These are phyloP conservation scores for Steinernema carpocapsae DNA, from an alignment of 2,888 invertebrate species.

Conservation along the genomic window DNA sequence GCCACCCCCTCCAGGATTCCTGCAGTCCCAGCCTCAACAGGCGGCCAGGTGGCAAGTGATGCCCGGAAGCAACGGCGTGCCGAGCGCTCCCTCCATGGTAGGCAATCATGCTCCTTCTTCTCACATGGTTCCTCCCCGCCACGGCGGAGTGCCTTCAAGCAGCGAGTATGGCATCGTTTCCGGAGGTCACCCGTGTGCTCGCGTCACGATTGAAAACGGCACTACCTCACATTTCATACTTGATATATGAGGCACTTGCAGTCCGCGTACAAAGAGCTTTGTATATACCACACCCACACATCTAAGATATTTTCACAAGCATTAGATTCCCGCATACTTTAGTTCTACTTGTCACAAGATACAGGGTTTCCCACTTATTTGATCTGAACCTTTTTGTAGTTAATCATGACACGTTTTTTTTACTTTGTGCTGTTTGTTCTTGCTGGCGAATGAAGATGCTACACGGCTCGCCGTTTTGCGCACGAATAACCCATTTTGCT, in stretches of 20 bases:
- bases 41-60: conserved; percentile 16
- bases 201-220: conserved; percentile 27
- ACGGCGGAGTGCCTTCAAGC: conserved; percentile 18
- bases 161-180: conserved; percentile 33
- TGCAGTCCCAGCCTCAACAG: conserved; percentile 23
- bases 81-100: conserved; percentile 32
- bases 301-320: neutral
- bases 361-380: conserved; percentile 33
- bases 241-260: conserved; percentile 23
- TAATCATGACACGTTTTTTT: conserved; percentile 11
- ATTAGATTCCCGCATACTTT: conserved; percentile 2
- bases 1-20: conserved; percentile 24
- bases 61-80: conserved; percentile 6
- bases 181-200: conserved; percentile 18
- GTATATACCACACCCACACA: conserved; percentile 5
- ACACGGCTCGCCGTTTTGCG: neutral
- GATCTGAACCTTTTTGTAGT: conserved; percentile 34
- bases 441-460: conserved; percentile 14
- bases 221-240: conserved; percentile 29
- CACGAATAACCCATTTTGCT: conserved; percentile 31
- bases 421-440: conserved; percentile 21
- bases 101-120: conserved; percentile 34
- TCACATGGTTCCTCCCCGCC: conserved; percentile 20
- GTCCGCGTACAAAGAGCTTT: conserved; percentile 28
- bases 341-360: conserved; percentile 33